phyloP scores from a whole-genome alignment of 2,797 vertebrate genomes.

The Thripadectes ignobilis region DNA sequence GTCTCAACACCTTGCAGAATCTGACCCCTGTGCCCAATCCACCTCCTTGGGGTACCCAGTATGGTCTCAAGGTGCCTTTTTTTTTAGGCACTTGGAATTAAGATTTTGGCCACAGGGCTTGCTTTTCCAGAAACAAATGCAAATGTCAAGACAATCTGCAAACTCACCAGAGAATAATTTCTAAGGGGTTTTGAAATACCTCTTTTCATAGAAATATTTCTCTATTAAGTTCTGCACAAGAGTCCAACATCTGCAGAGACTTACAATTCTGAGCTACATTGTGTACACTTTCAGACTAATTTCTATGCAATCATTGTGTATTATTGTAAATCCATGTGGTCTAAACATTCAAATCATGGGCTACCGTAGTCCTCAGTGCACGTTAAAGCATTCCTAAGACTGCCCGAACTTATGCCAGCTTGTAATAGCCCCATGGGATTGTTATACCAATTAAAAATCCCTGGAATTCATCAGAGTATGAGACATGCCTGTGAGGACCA shows the following conservation, averaged over 20 bases:
- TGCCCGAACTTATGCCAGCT: neutral
- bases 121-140: neutral
- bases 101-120: neutral
- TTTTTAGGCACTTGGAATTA: neutral
- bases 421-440: neutral
- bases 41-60: neutral
- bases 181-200: neutral
- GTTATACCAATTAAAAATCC: constrained; percentile 35
- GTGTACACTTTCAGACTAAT: neutral
- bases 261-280: neutral
- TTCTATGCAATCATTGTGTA: neutral
- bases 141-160: neutral
- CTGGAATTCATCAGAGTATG: constrained; percentile 37
- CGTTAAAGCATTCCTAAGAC: neutral
- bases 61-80: neutral
- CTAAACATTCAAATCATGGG: neutral
- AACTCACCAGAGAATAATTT: neutral
- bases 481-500: constrained; percentile 34
- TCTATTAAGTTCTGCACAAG: neutral
- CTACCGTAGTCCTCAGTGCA: neutral
- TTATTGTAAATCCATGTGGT: neutral
- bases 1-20: neutral
- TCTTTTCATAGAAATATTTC: neutral
- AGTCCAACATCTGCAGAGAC: neutral
- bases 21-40: neutral